Conservation (phyloP, 2,888 invertebrate genomes). For the Toxonevra muliebris region DNA sequence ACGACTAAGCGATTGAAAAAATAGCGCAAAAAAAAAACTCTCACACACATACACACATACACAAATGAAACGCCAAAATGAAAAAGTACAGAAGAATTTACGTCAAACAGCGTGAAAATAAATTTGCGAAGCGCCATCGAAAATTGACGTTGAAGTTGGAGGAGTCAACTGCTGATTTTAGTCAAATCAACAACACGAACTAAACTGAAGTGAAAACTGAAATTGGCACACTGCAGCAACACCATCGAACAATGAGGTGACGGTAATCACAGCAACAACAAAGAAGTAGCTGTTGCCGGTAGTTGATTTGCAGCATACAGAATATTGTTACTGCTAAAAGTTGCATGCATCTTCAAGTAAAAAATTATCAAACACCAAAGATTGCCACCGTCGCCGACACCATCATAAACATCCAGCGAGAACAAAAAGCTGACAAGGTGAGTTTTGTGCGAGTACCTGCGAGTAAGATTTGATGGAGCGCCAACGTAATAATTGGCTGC, state of each 20-base stretch:
- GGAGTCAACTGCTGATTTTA: slow-evolving; percentile 23
- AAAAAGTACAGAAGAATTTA: slow-evolving; percentile 6
- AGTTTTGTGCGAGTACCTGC: too few species aligned
- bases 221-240: slow-evolving; percentile 30
- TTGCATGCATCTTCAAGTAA: neutral
- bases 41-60: neutral
- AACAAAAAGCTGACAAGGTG: too few species aligned
- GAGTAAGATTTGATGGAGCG: slow-evolving; percentile 30
- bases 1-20: neutral
- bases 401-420: neutral
- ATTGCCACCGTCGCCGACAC: neutral
- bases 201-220: slow-evolving; percentile 12
- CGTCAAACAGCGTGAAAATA: slow-evolving; percentile 51
- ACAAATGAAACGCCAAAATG: slow-evolving; percentile 10
- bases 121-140: slow-evolving; percentile 60
- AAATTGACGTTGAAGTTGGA: slow-evolving; percentile 8
- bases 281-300: slow-evolving; percentile 9
- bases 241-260: slow-evolving; percentile 37
- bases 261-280: slow-evolving; percentile 29
- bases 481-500: slow-evolving; percentile 57
- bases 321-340: too few species aligned
- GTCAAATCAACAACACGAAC: slow-evolving; percentile 28
- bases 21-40: neutral
- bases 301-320: slow-evolving; percentile 16
- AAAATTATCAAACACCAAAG: neutral